Conservation (phyloP, 2,797 vertebrate species). For the Halcyon smyrnensis region DNA sequence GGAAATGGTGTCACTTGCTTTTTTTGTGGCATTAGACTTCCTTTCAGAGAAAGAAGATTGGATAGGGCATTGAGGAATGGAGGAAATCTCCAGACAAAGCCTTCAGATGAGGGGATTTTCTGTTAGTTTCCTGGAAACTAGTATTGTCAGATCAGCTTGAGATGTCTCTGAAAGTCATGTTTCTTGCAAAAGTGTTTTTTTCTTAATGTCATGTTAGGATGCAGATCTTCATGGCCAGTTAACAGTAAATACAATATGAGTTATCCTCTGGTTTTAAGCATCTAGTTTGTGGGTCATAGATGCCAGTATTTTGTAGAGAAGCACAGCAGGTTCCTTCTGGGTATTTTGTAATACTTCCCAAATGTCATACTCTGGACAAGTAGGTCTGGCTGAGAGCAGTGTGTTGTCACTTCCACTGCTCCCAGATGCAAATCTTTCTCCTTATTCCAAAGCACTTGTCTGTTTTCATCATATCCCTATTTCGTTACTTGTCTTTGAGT, state of each 20-base stretch:
- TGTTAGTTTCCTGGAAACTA: not conserved
- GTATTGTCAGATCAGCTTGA: not conserved
- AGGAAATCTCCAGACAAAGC: not conserved
- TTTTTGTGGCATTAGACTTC: not conserved
- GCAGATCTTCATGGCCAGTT: not conserved
- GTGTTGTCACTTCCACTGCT: not conserved
- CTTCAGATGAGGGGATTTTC: not conserved
- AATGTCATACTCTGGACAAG: not conserved
- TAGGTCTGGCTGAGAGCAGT: not conserved
- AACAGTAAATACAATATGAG: not conserved
- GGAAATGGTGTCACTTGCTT: not conserved
- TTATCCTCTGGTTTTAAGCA: not conserved
- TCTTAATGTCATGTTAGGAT: not conserved
- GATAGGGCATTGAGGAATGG: not conserved
- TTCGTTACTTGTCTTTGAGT: not conserved
- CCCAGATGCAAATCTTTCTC: not conserved
- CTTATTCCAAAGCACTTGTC: not conserved
- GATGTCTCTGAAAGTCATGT: not conserved
- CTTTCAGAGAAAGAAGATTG: not conserved
- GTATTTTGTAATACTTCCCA: not conserved
- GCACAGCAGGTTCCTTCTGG: not conserved
- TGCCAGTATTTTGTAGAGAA: not conserved
- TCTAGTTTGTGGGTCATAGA: not conserved
- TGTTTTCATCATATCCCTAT: not conserved
- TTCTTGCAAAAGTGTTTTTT: not conserved